Evolutionary conservation across 2,888 invertebrate genomes (phyloP), one percentile per base, ranked within the genome.

Genomic region (Strigamia maritima): DNA sequence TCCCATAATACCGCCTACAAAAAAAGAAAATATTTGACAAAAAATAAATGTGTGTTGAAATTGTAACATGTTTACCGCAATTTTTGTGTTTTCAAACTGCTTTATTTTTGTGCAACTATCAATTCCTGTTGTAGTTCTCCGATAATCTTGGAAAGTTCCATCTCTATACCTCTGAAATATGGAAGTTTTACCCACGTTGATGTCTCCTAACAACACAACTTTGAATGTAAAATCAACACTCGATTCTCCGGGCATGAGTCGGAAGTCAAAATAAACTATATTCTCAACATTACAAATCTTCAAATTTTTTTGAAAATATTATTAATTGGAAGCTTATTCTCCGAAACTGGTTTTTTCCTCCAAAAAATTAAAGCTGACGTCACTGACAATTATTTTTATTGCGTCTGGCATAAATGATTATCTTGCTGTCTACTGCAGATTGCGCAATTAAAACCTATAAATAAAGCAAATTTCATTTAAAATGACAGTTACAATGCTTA

Each of bases 141-240:
- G 44, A 28, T 79, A 70, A 77, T 81, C 81, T 54, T 80, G 80
- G 75, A 81, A 81, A 7, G 76, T 77, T 16, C 80, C 80, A 65
- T 80, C 79, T 79, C 79, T 81, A 54, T 81, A 81, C n/a, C 81
- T 79, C 19, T 79, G 78, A 75, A 81, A 81, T 31, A 81, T 81
- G 4, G 81, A 81, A 8, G 81, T 79, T 77, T 81, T 81, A 19
- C 81, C 81, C 19, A 81, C 81, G 80, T 81, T 81, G 76, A 79
- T 80, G 70, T 81, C 81, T 12, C 81, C 81, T 26, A 81, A 78
- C 65, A 81, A 77, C n/a, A 81, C 80, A 10, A 81, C 35, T 78
- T 81, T 81, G 31, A 80, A 81, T 24, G 60, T 26, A 22, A 77
- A 60, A 40, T 60, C 24, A 24, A 22, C 60, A 16, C 12, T 60